These are phyloP conservation scores for Pagrus major DNA, from an alignment of 2,113 vertebrate genomes.

Conservation along the genomic window DNA sequence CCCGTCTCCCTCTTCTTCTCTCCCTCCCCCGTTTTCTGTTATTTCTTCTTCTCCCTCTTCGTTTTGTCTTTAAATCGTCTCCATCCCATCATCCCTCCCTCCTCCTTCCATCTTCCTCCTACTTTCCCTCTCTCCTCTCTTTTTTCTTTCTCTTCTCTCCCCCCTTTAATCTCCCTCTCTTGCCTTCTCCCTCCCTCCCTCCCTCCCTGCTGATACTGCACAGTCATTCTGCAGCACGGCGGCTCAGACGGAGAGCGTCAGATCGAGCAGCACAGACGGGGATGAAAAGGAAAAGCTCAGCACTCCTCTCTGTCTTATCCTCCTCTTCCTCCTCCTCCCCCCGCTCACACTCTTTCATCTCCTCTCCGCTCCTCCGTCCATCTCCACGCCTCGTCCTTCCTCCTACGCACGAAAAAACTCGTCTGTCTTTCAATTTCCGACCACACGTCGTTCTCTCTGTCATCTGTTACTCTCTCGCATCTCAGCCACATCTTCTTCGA, in stretches of 20 bases:
- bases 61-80: neutral
- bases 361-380: conserved; percentile 9
- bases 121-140: neutral
- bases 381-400: conserved; percentile 1
- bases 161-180: neutral
- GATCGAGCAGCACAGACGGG: conserved; percentile 38
- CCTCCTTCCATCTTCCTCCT: neutral
- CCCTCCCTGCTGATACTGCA: conserved; percentile 43
- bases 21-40: too few relatives aligned
- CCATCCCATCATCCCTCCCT: neutral
- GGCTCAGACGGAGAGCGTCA: conserved; percentile 40
- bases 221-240: conserved; percentile 70
- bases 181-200: neutral
- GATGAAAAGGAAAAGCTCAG: conserved; percentile 70
- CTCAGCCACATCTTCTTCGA: conserved; percentile 1
- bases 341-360: conserved; percentile 17
- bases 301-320: conserved; percentile 44
- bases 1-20: neutral
- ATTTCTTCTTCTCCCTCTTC: neutral
- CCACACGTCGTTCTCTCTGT: conserved; percentile 7
- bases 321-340: neutral
- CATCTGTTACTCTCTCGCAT: neutral
- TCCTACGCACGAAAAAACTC: conserved; percentile 12
- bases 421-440: neutral
- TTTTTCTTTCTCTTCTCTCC: too few relatives aligned